A percentile compares a stretch with the other conserved stretches of the same genome.
Evolutionary conservation across 2,797 vertebrate genomes (phyloP).

Genomic region (Hipposideros larvatus): DNA sequence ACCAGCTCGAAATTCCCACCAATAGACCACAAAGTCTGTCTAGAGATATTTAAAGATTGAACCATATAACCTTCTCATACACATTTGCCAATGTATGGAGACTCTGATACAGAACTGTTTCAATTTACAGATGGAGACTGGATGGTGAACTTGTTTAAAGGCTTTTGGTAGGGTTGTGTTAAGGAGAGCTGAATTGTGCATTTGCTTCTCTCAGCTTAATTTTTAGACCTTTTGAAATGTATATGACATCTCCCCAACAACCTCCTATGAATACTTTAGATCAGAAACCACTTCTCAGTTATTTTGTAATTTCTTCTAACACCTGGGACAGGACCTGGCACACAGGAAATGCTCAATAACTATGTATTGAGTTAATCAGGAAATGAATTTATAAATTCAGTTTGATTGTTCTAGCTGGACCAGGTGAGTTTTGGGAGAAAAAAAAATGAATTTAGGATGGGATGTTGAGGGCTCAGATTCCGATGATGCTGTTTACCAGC

Average conservation of each 20-base stretch:
- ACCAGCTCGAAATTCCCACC: neutral
- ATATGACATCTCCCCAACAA: neutral
- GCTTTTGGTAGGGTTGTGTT: neutral
- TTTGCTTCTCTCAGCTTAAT: neutral
- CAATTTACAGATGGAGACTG: neutral
- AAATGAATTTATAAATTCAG: neutral
- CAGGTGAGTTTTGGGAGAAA: neutral
- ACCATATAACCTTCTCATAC: neutral
- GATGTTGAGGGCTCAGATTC: neutral
- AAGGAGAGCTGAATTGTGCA: neutral
- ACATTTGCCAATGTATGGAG: neutral
- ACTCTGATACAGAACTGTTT: neutral
- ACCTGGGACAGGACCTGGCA: neutral
- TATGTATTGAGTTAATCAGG: neutral
- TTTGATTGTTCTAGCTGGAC: neutral
- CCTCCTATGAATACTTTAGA: neutral
- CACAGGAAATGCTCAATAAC: neutral
- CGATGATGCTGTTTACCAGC: neutral
- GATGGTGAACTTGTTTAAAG: neutral
- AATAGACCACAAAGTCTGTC: neutral
- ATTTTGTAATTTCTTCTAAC: neutral
- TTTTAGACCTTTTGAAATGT: neutral
- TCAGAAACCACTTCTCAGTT: constrained; percentile 25
- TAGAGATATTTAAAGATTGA: neutral
- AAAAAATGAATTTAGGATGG: neutral